Conservation (phyloP, 1,140 invertebrate species). For the Drosophila pseudoananassae region DNA sequence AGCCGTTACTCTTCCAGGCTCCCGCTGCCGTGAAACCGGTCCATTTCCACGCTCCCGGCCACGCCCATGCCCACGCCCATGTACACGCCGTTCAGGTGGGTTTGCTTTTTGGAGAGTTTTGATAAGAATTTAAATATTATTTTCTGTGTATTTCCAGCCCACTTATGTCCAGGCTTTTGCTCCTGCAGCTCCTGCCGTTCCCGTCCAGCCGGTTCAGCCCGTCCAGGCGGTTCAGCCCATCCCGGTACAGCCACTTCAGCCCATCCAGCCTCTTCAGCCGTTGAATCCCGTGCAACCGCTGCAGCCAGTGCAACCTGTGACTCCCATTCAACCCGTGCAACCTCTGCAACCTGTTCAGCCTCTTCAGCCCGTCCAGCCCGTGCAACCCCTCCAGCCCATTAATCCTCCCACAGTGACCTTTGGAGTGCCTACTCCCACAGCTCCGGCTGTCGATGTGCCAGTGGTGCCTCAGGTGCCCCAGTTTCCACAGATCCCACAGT, state of each 20-base stretch:
- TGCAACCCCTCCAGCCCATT: constrained; percentile 26
- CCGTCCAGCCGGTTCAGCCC: constrained; percentile 24
- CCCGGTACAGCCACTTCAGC: constrained; percentile 5
- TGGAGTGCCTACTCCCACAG: constrained; percentile 3
- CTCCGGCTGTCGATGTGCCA: constrained; percentile 16
- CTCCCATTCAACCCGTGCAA: constrained; percentile 9
- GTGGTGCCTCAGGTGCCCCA: constrained; percentile 25
- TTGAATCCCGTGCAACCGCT: constrained; percentile 52
- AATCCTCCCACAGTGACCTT: constrained; percentile 42
- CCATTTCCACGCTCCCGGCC: constrained; percentile 51
- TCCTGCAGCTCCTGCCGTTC: constrained; percentile 38
- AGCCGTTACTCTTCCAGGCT: constrained; percentile 47
- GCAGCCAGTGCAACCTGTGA: constrained; percentile 27
- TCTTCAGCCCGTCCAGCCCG: constrained; percentile 38
- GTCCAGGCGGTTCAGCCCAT: constrained; percentile 15
- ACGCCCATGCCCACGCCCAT: constrained; percentile 19
- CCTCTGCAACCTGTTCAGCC: constrained; percentile 11
- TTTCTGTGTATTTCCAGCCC: constrained; percentile 32
- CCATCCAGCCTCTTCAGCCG: constrained; percentile 24
- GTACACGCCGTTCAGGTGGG: constrained; percentile 61
- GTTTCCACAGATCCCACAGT: constrained; percentile 23
- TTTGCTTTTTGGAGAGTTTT: background rate
- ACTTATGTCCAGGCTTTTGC: constrained; percentile 50
- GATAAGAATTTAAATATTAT: too few relatives aligned
- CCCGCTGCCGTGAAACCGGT: constrained; percentile 49